phyloP scores from a whole-genome alignment of 2,113 vertebrate species.

The Neotoma lepida region DNA sequence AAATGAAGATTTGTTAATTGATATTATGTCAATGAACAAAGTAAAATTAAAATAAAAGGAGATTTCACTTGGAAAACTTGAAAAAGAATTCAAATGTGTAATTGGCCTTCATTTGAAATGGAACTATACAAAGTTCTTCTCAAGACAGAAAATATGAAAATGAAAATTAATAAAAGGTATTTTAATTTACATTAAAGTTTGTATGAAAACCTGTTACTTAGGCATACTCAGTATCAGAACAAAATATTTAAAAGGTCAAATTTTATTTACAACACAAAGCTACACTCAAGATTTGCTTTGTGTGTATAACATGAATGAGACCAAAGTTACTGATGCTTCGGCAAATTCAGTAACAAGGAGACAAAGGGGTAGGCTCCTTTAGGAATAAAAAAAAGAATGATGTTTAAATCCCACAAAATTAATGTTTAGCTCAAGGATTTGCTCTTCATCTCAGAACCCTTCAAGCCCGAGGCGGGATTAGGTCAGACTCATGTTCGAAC shows the following conservation, averaged over 20 bases:
- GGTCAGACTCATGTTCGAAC: slow-evolving; percentile 87
- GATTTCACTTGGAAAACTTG: slow-evolving; percentile 70
- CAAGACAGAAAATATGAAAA: background rate
- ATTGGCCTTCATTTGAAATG: slow-evolving; percentile 55
- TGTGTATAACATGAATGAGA: slow-evolving; percentile 58
- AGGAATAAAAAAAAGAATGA: slow-evolving; percentile 70
- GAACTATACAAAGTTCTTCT: slow-evolving; percentile 36
- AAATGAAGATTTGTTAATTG: slow-evolving; percentile 67
- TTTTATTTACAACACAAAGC: slow-evolving; percentile 55
- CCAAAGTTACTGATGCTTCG: slow-evolving; percentile 75
- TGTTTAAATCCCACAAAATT: slow-evolving; percentile 88
- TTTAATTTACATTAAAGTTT: slow-evolving; percentile 39
- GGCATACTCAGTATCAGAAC: slow-evolving; percentile 19
- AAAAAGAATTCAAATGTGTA: slow-evolving; percentile 70
- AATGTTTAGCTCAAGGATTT: slow-evolving; percentile 90
- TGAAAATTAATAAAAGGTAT: background rate
- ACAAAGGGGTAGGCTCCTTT: slow-evolving; percentile 78
- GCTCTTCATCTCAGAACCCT: slow-evolving; percentile 84
- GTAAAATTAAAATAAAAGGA: slow-evolving; percentile 66
- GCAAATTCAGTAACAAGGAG: slow-evolving; percentile 74
- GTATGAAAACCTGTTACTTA: background rate
- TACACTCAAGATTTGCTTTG: slow-evolving; percentile 64
- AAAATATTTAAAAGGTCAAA: slow-evolving; percentile 68
- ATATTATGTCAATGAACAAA: slow-evolving; percentile 45
- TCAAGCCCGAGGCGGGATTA: slow-evolving; percentile 88